phyloP scores from a whole-genome alignment of 1,140 invertebrate genomes.

The Limonius californicus region DNA sequence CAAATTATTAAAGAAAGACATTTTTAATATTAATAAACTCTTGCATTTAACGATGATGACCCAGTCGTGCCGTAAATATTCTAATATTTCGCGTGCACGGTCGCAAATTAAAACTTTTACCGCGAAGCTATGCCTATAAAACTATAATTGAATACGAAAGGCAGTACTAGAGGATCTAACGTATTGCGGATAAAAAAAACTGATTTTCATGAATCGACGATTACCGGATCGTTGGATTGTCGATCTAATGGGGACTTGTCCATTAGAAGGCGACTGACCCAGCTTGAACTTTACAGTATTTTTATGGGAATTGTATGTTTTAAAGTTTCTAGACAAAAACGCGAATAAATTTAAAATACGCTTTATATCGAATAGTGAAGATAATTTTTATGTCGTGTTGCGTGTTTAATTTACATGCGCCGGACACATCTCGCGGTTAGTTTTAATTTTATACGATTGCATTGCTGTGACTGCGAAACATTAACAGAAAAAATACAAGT shows the following conservation, averaged over 20 bases:
- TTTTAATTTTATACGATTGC: constrained; percentile 4
- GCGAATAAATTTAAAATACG: constrained; percentile 13
- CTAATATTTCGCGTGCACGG: neutral
- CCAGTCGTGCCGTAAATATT: neutral
- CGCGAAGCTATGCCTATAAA: neutral
- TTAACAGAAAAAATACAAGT: neutral
- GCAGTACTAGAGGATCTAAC: neutral
- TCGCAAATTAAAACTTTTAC: neutral
- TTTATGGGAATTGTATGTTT: constrained; percentile 29
- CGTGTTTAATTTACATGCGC: no score
- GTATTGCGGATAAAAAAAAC: constrained; percentile 22
- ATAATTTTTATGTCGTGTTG: neutral
- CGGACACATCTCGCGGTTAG: no score
- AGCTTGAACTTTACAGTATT: constrained; percentile 29
- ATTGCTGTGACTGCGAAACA: neutral
- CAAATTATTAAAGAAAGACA: neutral
- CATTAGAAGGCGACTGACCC: constrained; percentile 33
- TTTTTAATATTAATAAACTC: constrained; percentile 5
- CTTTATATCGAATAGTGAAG: neutral
- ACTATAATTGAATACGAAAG: neutral
- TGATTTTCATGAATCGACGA: constrained; percentile 29
- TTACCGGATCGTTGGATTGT: constrained; percentile 26
- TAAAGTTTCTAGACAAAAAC: constrained; percentile 11
- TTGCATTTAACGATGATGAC: neutral
- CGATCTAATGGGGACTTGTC: constrained; percentile 27